A percentile compares a stretch with the other conserved stretches of the same genome.
phyloP scores from a whole-genome alignment of 2,113 vertebrate species.

The Gnathonemus echidnorhynchus region DNA sequence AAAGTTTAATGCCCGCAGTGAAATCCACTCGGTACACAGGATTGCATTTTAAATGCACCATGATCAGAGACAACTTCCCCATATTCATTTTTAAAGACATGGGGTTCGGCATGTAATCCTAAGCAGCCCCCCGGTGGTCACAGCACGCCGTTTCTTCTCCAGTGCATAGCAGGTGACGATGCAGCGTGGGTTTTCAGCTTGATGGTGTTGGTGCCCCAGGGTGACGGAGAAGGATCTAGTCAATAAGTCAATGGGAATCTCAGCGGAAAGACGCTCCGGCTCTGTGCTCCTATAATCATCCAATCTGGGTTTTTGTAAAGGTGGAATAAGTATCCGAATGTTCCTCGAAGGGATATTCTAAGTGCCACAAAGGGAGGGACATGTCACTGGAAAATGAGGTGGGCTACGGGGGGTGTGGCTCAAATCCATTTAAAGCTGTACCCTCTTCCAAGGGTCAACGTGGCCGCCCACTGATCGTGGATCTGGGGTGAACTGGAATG shows the following conservation, averaged over 20 bases:
- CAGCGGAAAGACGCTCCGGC: neutral
- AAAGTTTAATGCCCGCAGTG: constrained; percentile 20
- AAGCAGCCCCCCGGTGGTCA: neutral
- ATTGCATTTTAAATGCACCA: constrained; percentile 15
- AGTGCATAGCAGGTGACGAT: neutral
- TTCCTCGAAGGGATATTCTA: neutral
- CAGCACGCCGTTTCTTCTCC: neutral
- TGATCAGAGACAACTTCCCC: constrained; percentile 13
- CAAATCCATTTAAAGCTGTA: neutral
- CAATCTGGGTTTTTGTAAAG: neutral
- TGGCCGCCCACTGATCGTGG: neutral
- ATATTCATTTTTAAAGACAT: neutral
- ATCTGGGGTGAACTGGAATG: neutral
- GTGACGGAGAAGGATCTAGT: neutral
- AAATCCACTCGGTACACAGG: constrained; percentile 1
- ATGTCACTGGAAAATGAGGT: neutral
- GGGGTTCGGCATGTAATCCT: neutral
- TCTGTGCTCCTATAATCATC: neutral
- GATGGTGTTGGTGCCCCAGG: neutral
- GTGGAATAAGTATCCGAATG: neutral
- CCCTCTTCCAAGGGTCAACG: neutral
- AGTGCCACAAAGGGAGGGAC: neutral
- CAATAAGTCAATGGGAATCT: neutral
- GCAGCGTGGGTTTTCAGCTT: neutral
- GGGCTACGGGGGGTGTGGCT: neutral